Evolutionary conservation across 2,888 invertebrate genomes (phyloP), one percentile per base, ranked within the genome.

Genomic region (Athrips mouffetella): DNA sequence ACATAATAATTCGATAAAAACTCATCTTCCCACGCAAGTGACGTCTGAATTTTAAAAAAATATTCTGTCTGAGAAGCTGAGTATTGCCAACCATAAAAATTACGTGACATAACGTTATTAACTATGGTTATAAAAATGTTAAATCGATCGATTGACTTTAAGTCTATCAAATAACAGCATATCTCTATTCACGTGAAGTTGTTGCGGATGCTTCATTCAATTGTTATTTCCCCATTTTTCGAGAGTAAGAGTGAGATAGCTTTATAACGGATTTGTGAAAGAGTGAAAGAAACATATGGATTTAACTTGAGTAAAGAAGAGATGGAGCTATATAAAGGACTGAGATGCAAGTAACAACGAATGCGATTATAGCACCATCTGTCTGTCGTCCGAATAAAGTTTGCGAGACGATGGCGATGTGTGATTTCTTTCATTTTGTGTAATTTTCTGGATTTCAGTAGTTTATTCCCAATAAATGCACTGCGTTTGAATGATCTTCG

Each of bases 391-490:
- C 59, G 60, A 65, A 58, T 10, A 54, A 59, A 60, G 50, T 55
- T 48, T 50, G 54, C 44, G 51, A 71, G 69, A n/a, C 67, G 73
- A 76, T 76, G 76, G 63, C 62, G 63, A 66, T 83, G 80, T 82
- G 76, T 65, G 57, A 58, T 67, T 72, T 76, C 66, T 74, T 70
- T 71, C 67, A 61, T 73, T 77, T 67, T 62, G 58, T 65, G 65
- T 64, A 74, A 71, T 64, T 76, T 76, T 70, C 67, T 66, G 65
- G 53, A 60, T 63, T 59, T 29, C 20, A 45, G 16, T 46, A 41
- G 37, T 18, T 18, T 45, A 40, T 41, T 51, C 11, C 13, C 16
- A 11, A 16, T 40, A 20, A 45, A 45, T 23, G 39, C 20, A 45
- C 20, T 3, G 6, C 25, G 18, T 39, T 29, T 63, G 61, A 63